Evolutionary conservation across 2,113 vertebrate species (phyloP).

Genomic region (Podarcis raffonei): DNA sequence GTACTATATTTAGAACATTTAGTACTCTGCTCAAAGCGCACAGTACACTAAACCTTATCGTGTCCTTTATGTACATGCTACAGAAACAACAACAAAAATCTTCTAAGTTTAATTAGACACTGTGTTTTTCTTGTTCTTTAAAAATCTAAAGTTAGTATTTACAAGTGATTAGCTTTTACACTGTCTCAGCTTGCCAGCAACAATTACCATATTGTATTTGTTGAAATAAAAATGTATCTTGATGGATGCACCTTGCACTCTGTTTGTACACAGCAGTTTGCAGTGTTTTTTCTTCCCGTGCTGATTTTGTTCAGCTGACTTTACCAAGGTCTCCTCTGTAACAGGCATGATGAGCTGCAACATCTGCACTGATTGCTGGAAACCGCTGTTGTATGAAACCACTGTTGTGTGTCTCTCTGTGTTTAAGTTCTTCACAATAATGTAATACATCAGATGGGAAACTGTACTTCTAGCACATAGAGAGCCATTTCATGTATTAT

Average conservation of each 20-base stretch:
- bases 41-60: conserved; percentile 64
- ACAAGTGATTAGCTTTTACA: conserved; percentile 32
- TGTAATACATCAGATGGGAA: neutral
- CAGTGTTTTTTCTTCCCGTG: neutral
- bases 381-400: neutral
- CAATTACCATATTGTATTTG: neutral
- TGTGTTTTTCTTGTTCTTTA: conserved; percentile 56
- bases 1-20: conserved; percentile 62
- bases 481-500: neutral
- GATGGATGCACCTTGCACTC: neutral
- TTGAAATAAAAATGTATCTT: neutral
- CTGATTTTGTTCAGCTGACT: conserved; percentile 1
- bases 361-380: neutral
- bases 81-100: conserved; percentile 35
- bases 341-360: neutral
- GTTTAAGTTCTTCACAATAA: neutral
- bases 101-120: conserved; percentile 63
- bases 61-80: conserved; percentile 60
- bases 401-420: neutral
- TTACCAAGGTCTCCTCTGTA: neutral
- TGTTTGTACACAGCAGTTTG: neutral
- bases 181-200: conserved; percentile 49
- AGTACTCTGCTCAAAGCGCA: conserved; percentile 58
- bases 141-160: conserved; percentile 45
- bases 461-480: neutral